Evolutionary conservation across 1,140 invertebrate species (phyloP), one percentile per base, ranked within the genome.

Genomic region (Drosophila burlai): DNA sequence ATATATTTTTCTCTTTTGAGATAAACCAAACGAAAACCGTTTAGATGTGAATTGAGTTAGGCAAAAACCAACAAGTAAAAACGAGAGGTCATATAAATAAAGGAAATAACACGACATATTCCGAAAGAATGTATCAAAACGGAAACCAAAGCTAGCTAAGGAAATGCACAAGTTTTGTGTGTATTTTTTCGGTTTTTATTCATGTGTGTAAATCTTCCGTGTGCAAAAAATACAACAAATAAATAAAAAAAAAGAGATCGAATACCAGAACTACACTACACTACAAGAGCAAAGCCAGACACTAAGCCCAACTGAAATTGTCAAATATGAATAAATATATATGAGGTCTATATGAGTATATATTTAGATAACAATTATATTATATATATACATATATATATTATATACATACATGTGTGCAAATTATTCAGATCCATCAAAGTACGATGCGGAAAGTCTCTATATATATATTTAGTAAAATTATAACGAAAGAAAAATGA

Each of bases 1-100:
- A 90, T 90, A 89, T 89, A 89, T 89, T 89, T 89, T 89, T 89
- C 85, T 89, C 85, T 89, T 89, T 89, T 89, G 85, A 89, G 85
- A 89, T 89, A 74, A 87, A 80, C 74, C 50, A 87, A 83, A 86
- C 42, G 60, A 58, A 85, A 76, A 79, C 77, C 78, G 81, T 89
- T 89, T 89, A 76, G 78, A 89, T 78, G 84, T 83, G 84, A 89
- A 89, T 89, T 89, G 84, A 89, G 81, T 89, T 89, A 89, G 85
- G 81, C 58, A 89, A 76, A 57, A n/a, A 52, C 9, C 9, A 52
- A 31, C 34, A 49, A 55, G 75, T 72, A 40, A 76, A 69, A 55
- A 8, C 52, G 13, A 45, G 55, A 72, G 46, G 63, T 66, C 72
- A 69, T 63, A 57, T 31, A 52, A 31, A 52, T 18, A 52, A 52